A percentile compares a stretch with the other conserved stretches of the same genome.
phyloP scores from a whole-genome alignment of 2,113 vertebrate genomes.

The Dipodomys stephensi region DNA sequence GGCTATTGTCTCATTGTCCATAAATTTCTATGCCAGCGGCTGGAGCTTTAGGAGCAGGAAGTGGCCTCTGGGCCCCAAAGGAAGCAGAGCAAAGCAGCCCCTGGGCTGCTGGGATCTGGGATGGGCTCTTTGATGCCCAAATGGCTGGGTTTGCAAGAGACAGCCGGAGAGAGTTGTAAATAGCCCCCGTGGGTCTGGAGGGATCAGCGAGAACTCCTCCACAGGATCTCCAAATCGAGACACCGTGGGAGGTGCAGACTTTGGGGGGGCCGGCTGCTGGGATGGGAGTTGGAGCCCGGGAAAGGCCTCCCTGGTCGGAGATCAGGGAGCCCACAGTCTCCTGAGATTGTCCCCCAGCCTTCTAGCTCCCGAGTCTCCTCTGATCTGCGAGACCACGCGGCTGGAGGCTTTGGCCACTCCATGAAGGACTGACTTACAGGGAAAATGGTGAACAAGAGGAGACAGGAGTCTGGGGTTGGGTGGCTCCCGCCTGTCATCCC shows the following conservation, averaged over 20 bases:
- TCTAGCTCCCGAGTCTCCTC: not conserved
- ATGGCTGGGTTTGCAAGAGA: not conserved
- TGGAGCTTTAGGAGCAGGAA: not conserved
- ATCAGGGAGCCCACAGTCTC: not conserved
- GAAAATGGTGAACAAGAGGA: not conserved
- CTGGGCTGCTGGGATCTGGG: not conserved
- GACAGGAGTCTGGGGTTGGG: too few relatives aligned
- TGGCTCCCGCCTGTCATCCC: too few relatives aligned
- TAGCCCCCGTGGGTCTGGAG: conserved; percentile 67
- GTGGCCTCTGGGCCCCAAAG: not conserved
- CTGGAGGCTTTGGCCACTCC: not conserved
- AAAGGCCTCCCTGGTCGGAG: not conserved
- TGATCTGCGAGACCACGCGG: conserved; percentile 1
- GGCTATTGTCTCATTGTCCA: too few relatives aligned
- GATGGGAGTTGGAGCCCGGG: conserved; percentile 33
- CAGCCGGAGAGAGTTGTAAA: conserved; percentile 73
- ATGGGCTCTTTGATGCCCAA: conserved; percentile 21
- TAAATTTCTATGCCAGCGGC: not conserved
- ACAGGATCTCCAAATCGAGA: conserved; percentile 81
- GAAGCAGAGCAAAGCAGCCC: not conserved
- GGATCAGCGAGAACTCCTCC: conserved; percentile 75
- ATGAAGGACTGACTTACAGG: not conserved
- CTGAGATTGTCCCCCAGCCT: not conserved
- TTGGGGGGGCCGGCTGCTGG: conserved; percentile 16
- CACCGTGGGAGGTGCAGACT: conserved; percentile 74